Percentiles rank a stretch among this genome's conserved stretches.
Conservation (phyloP, 2,797 vertebrate species). For the Parotocinclus haroldoi region DNA sequence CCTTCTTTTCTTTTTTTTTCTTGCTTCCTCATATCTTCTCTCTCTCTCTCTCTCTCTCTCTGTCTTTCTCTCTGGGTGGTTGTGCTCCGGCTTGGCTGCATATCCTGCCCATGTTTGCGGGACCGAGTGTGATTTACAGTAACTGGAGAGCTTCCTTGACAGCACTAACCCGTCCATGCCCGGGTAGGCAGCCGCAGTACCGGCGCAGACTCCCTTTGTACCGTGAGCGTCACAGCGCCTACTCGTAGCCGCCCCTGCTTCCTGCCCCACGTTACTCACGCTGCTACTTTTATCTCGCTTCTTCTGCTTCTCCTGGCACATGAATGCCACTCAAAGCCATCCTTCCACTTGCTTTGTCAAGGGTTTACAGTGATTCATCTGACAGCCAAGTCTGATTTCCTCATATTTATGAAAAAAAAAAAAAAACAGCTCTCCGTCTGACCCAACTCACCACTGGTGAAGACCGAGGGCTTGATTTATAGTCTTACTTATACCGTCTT, state of each 20-base stretch:
- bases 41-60: constrained; percentile 3
- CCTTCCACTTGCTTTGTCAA: constrained; percentile 11
- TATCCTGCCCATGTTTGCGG: constrained; percentile 67
- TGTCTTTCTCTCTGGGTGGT: constrained; percentile 60
- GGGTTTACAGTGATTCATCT: constrained; percentile 23
- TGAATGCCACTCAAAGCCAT: constrained; percentile 11
- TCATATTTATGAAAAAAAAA: neutral
- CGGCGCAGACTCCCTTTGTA: constrained; percentile 40
- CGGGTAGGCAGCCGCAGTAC: constrained; percentile 43
- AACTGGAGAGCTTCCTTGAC: constrained; percentile 49
- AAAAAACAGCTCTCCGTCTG: neutral
- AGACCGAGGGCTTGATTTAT: too few species aligned
- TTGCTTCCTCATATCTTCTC: constrained; percentile 28
- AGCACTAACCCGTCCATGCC: constrained; percentile 37
- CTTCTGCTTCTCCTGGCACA: constrained; percentile 15
- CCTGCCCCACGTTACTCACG: constrained; percentile 30
- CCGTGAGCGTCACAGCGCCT: constrained; percentile 48
- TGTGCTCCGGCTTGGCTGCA: constrained; percentile 57
- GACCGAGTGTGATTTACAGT: constrained; percentile 65
- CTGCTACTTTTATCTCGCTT: constrained; percentile 28
- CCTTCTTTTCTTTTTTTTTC: constrained; percentile 38
- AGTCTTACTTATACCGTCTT: too few species aligned
- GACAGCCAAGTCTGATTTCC: constrained; percentile 7
- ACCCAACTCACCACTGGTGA: too few species aligned
- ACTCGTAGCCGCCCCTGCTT: constrained; percentile 46